These are phyloP conservation scores for Sylvilagus bachmani DNA, from an alignment of 2,113 vertebrate genomes.

Conservation along the genomic window DNA sequence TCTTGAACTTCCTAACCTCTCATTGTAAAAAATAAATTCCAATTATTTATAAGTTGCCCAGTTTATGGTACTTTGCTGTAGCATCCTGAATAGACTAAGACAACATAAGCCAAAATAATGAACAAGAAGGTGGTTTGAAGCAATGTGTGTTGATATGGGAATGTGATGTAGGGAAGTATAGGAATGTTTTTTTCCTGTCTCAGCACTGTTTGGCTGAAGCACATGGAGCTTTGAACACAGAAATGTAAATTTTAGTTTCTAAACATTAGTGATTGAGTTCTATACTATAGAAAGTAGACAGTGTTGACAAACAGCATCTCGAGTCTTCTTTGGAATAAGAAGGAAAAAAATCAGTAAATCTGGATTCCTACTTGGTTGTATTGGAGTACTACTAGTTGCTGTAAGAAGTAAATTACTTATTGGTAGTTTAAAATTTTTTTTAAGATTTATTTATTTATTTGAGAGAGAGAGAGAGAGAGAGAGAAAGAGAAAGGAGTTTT, in stretches of 20 bases:
- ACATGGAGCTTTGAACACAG: not conserved
- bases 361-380: not conserved
- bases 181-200: not conserved
- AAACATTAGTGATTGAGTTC: not conserved
- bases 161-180: not conserved
- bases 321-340: not conserved
- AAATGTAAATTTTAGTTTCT: not conserved
- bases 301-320: not conserved
- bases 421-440: not conserved
- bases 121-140: not conserved
- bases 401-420: not conserved
- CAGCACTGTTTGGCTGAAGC: not conserved
- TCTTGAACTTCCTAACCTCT: not conserved
- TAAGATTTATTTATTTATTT: too few species aligned
- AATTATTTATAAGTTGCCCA: not conserved
- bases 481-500: too few species aligned
- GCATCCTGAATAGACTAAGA: not conserved
- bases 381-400: not conserved
- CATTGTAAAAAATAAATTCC: not conserved
- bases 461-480: too few species aligned
- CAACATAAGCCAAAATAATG: not conserved
- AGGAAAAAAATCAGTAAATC: not conserved
- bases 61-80: not conserved
- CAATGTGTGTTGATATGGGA: not conserved
- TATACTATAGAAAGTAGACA: not conserved